phyloP scores from a whole-genome alignment of 2,797 vertebrate species.

The Taenioides sp. region DNA sequence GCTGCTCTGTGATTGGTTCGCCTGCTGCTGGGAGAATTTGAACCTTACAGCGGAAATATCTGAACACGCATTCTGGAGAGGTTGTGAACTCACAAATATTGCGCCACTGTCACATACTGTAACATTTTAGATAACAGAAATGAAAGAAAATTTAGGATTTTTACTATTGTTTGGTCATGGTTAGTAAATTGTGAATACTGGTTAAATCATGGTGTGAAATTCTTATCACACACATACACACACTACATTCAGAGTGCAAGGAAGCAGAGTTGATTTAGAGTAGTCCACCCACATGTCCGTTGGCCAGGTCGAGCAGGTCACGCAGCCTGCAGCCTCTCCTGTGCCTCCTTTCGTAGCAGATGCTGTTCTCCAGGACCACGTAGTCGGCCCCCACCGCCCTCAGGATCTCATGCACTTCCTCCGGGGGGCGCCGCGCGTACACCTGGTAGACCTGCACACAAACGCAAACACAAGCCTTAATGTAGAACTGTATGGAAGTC shows the following conservation, averaged over 20 bases:
- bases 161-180: no score
- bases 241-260: not conserved
- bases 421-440: constrained; percentile 85
- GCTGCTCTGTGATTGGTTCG: no score
- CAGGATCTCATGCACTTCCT: constrained; percentile 84
- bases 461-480: constrained; percentile 9
- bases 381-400: constrained; percentile 85
- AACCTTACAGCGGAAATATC: no score
- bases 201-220: no score
- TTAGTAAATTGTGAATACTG: no score
- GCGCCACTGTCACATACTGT: no score
- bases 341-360: constrained; percentile 92
- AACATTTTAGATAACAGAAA: no score
- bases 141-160: no score
- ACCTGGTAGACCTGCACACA: constrained; percentile 91
- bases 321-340: constrained; percentile 88
- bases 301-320: constrained; percentile 90
- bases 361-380: constrained; percentile 92
- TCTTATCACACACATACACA: not conserved
- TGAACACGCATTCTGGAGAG: no score
- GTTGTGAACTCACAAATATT: no score
- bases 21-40: no score
- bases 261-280: constrained; percentile 6
- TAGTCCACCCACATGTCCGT: constrained; percentile 87
- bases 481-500: constrained; percentile 5